A percentile compares a stretch with the other conserved stretches of the same genome.
Evolutionary conservation across 2,113 vertebrate species (phyloP).

Genomic region (Platanista minor): DNA sequence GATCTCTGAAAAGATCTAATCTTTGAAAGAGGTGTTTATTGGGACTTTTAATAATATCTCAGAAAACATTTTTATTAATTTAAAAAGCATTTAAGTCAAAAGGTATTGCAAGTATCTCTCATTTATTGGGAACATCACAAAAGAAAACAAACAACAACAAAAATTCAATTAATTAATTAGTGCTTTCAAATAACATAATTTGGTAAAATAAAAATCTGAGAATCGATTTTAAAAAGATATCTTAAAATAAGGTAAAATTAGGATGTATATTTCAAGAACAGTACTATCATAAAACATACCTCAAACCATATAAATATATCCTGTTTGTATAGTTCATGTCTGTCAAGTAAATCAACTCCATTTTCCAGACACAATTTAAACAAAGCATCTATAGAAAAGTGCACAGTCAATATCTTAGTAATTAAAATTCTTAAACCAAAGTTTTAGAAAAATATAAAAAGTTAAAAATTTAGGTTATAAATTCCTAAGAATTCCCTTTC

Average conservation of each 20-base stretch:
- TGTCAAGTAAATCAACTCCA: slow-evolving; percentile 51
- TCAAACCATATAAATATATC: slow-evolving; percentile 45
- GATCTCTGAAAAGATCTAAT: not conserved
- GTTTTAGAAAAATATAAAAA: slow-evolving; percentile 84
- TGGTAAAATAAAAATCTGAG: slow-evolving; percentile 63
- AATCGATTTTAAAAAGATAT: slow-evolving; percentile 41
- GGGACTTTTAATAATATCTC: not conserved
- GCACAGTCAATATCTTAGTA: slow-evolving; percentile 23
- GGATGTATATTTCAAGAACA: slow-evolving; percentile 27
- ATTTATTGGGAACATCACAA: slow-evolving; percentile 49
- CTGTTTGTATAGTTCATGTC: slow-evolving; percentile 35
- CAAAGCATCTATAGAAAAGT: slow-evolving; percentile 62
- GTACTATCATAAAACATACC: slow-evolving; percentile 16
- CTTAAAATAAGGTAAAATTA: slow-evolving; percentile 47
- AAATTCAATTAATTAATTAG: slow-evolving; percentile 7
- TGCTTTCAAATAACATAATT: slow-evolving; percentile 45
- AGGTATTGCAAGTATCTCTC: slow-evolving; percentile 9
- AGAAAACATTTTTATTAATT: not conserved
- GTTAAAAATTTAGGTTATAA: slow-evolving; percentile 75
- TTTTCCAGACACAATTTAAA: slow-evolving; percentile 58
- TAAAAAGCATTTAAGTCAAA: not conserved
- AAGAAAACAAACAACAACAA: slow-evolving; percentile 32
- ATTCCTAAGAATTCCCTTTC: slow-evolving; percentile 60
- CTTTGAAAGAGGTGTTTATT: not conserved
- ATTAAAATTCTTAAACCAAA: slow-evolving; percentile 65